phyloP scores from a whole-genome alignment of 2,797 vertebrate species.

The Delichon dasypus region DNA sequence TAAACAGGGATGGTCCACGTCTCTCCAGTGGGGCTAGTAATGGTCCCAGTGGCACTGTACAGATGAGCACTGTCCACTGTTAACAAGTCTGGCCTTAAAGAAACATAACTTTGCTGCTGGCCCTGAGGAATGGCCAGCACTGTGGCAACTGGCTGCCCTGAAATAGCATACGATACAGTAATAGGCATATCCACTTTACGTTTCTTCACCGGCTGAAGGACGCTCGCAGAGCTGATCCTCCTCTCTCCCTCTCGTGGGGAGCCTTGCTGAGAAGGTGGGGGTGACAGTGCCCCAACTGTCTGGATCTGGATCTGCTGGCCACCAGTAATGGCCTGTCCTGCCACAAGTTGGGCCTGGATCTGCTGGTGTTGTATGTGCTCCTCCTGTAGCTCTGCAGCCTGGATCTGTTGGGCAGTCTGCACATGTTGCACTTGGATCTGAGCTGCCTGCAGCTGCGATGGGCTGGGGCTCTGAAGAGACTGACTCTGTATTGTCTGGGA shows the following conservation, averaged over 20 bases:
- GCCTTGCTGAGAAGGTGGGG: conserved; percentile 86
- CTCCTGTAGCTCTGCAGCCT: conserved; percentile 88
- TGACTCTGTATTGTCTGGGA: conserved; percentile 90
- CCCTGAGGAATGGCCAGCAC: conserved; percentile 95
- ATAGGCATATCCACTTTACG: conserved; percentile 98
- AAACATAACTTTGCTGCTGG: conserved; percentile 96
- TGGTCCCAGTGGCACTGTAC: conserved; percentile 95
- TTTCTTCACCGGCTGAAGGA: conserved; percentile 96
- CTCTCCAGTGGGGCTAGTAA: conserved; percentile 96
- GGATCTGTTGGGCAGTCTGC: conserved; percentile 82
- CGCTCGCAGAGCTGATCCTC: conserved; percentile 84
- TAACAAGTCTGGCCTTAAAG: conserved; percentile 92
- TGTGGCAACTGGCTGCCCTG: conserved; percentile 94
- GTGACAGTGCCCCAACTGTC: conserved; percentile 89
- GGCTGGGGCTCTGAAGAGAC: conserved; percentile 87
- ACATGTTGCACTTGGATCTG: conserved; percentile 92
- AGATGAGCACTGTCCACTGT: conserved; percentile 97
- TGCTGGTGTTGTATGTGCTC: conserved; percentile 93
- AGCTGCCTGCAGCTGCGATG: conserved; percentile 89
- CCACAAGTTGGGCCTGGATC: conserved; percentile 94
- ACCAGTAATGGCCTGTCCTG: conserved; percentile 85
- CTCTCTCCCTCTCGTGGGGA: conserved; percentile 90
- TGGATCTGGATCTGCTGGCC: conserved; percentile 97
- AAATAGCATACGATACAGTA: conserved; percentile 94
- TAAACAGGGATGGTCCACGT: conserved; percentile 99